A percentile compares a stretch with the other conserved stretches of the same genome.
These are phyloP conservation scores for Crotalus viridis DNA, from an alignment of 2,113 vertebrate genomes.

Conservation along the genomic window DNA sequence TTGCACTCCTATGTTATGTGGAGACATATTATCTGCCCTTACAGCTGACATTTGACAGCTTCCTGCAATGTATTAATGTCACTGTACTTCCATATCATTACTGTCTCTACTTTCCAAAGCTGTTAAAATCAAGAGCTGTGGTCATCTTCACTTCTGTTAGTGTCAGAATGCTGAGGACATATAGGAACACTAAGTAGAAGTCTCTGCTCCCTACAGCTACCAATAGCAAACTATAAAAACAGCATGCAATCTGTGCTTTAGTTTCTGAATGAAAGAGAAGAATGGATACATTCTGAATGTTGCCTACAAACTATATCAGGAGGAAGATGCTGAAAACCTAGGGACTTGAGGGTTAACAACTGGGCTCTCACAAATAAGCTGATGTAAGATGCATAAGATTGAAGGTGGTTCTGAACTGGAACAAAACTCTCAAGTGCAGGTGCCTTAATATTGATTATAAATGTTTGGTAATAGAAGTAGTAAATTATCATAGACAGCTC, in stretches of 20 bases:
- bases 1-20: not conserved
- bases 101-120: not conserved
- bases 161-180: not conserved
- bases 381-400: not conserved
- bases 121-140: not conserved
- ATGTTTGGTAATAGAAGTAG: not conserved
- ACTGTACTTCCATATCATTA: not conserved
- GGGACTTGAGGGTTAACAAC: not conserved
- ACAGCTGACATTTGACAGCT: not conserved
- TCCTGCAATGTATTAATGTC: not conserved
- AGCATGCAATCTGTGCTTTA: not conserved
- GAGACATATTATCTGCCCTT: not conserved
- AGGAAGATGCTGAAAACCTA: not conserved
- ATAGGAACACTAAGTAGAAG: not conserved
- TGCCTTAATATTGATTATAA: not conserved
- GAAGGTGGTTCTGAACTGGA: not conserved
- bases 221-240: not conserved
- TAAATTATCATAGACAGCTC: not conserved
- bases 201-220: not conserved
- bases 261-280: not conserved
- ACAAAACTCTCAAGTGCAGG: not conserved
- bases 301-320: not conserved
- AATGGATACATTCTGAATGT: not conserved
- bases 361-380: not conserved
- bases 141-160: not conserved